Conservation (phyloP, 2,113 vertebrate species). For the Catagonus wagneri region DNA sequence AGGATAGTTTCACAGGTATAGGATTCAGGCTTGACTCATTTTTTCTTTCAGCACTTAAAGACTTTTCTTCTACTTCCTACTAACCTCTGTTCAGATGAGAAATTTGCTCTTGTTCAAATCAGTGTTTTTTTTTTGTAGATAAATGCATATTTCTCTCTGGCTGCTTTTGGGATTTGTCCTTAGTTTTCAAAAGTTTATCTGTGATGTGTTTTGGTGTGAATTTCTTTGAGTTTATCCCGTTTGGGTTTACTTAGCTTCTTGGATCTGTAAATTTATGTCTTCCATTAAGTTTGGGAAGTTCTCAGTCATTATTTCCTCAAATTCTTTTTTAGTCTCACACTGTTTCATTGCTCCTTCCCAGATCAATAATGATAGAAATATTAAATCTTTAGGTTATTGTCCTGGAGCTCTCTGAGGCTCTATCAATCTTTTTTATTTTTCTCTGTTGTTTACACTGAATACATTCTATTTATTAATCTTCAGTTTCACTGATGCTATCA, state of each 20-base stretch:
- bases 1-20: neutral
- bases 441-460: neutral
- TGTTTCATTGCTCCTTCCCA: neutral
- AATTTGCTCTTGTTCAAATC: no score
- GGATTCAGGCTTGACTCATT: neutral
- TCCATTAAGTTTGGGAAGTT: neutral
- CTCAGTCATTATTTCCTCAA: neutral
- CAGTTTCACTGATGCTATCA: neutral
- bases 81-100: neutral
- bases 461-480: neutral
- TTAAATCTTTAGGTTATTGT: neutral
- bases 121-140: neutral
- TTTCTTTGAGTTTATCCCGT: neutral
- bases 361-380: neutral
- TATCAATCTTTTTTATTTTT: neutral
- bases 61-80: fast-evolving
- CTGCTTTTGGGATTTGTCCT: neutral
- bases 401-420: neutral
- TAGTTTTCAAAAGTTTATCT: neutral
- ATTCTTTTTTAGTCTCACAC: neutral
- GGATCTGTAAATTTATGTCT: neutral
- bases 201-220: neutral
- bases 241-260: neutral
- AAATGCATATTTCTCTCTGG: neutral
- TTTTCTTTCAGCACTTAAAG: neutral